These are phyloP conservation scores for Zhuqinia jingwanae DNA, from an alignment of 2,888 invertebrate species.

Conservation along the genomic window DNA sequence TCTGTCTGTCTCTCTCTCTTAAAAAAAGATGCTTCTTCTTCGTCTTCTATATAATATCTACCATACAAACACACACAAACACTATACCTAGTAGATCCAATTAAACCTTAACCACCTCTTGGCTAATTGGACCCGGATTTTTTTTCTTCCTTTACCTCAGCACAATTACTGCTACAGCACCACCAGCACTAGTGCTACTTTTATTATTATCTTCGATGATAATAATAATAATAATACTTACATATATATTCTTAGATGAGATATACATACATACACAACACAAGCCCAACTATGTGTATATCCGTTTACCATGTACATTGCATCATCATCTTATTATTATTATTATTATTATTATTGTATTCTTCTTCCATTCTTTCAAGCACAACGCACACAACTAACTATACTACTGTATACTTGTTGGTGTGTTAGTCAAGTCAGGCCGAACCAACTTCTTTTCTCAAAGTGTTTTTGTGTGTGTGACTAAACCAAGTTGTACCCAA, in stretches of 20 bases:
- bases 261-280: neutral
- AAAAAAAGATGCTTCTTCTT: conserved; percentile 61
- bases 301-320: neutral
- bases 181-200: conserved; percentile 61
- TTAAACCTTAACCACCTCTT: conserved; percentile 73
- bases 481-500: conserved; percentile 13
- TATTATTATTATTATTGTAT: no score
- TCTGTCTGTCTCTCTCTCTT: conserved; percentile 24
- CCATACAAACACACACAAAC: no score
- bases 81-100: conserved; percentile 65
- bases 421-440: neutral
- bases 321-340: conserved; percentile 30
- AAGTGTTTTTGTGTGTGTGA: conserved; percentile 9
- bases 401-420: no score
- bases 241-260: conserved; percentile 34
- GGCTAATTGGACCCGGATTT: conserved; percentile 76
- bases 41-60: no score
- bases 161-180: conserved; percentile 73
- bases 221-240: conserved; percentile 64
- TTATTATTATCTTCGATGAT: conserved; percentile 65
- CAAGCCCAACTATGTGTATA: neutral
- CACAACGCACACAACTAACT: neutral
- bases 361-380: neutral
- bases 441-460: conserved; percentile 35
- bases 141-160: conserved; percentile 74